phyloP scores from a whole-genome alignment of 2,888 invertebrate species.

The Orchestes rusci region DNA sequence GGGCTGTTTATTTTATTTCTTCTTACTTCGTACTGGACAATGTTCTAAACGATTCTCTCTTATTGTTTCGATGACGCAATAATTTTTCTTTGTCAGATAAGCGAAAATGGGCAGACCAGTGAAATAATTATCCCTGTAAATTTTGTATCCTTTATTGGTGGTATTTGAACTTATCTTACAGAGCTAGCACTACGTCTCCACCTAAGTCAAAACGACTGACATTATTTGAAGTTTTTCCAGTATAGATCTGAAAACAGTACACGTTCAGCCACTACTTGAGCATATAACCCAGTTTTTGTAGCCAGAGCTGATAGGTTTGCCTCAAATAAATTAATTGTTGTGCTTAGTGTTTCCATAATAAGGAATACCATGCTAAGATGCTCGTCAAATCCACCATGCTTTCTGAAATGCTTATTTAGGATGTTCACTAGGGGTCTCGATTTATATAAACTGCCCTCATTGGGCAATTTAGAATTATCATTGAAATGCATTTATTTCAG shows the following conservation, averaged over 20 bases:
- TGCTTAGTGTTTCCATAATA: constrained; percentile 28
- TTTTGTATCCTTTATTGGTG: constrained; percentile 10
- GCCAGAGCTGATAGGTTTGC: constrained; percentile 29
- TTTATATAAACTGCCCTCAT: constrained; percentile 21
- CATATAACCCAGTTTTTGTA: constrained; percentile 30
- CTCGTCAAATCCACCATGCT: constrained; percentile 17
- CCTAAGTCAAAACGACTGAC: constrained; percentile 25
- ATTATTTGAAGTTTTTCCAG: constrained; percentile 22
- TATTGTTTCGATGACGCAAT: constrained; percentile 1
- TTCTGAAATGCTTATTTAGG: constrained; percentile 12
- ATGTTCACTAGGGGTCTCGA: constrained; percentile 12
- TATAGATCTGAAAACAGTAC: constrained; percentile 27
- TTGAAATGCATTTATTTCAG: constrained; percentile 18
- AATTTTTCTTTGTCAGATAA: constrained; percentile 2
- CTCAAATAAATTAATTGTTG: constrained; percentile 28
- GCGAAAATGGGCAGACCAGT: no score
- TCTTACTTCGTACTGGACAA: no score
- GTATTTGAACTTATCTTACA: constrained; percentile 6
- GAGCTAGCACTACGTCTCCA: constrained; percentile 19
- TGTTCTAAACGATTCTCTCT: no score
- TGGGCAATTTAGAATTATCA: constrained; percentile 16
- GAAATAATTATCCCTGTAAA: constrained; percentile 13
- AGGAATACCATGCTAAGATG: constrained; percentile 25
- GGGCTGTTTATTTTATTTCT: no score
- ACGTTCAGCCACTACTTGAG: constrained; percentile 26